Percentiles rank a stretch among this genome's conserved stretches.
These are phyloP conservation scores for Lutjanus campechanus DNA, from an alignment of 2,797 vertebrate species.

Conservation along the genomic window DNA sequence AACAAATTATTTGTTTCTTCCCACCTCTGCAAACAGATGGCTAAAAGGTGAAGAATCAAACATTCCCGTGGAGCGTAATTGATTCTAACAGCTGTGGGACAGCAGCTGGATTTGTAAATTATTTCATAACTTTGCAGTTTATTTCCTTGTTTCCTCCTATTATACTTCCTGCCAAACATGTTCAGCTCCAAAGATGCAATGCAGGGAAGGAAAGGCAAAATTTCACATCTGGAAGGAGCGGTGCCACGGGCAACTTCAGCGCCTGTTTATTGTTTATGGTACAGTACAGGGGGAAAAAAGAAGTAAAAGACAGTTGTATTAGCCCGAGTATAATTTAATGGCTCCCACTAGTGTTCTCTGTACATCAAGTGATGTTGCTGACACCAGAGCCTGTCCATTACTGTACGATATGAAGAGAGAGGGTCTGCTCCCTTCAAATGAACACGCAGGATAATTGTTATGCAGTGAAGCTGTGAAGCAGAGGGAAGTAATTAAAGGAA, in stretches of 20 bases:
- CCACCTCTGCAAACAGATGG: too few species aligned
- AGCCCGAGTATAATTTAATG: constrained; percentile 49
- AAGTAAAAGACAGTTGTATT: constrained; percentile 49
- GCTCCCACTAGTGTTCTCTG: constrained; percentile 55
- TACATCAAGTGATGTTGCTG: constrained; percentile 66
- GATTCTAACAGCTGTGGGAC: constrained; percentile 4
- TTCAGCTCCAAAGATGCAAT: neutral
- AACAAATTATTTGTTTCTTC: too few species aligned
- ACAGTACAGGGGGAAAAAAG: neutral
- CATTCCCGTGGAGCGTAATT: constrained; percentile 9
- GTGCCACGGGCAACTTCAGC: constrained; percentile 11
- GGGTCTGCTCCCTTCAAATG: constrained; percentile 71
- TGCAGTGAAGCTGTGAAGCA: constrained; percentile 82
- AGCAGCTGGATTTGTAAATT: constrained; percentile 22
- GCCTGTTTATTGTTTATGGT: constrained; percentile 49
- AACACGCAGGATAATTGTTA: constrained; percentile 81
- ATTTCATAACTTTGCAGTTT: constrained; percentile 12
- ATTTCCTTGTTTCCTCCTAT: constrained; percentile 5
- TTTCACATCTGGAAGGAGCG: constrained; percentile 21
- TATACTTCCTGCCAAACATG: neutral
- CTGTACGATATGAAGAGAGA: constrained; percentile 46
- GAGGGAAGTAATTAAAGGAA: constrained; percentile 86
- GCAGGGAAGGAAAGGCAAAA: constrained; percentile 4
- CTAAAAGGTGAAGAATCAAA: constrained; percentile 21
- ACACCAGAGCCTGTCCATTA: constrained; percentile 66